These are phyloP conservation scores for Lophius piscatorius DNA, from an alignment of 2,113 vertebrate species.

Conservation along the genomic window DNA sequence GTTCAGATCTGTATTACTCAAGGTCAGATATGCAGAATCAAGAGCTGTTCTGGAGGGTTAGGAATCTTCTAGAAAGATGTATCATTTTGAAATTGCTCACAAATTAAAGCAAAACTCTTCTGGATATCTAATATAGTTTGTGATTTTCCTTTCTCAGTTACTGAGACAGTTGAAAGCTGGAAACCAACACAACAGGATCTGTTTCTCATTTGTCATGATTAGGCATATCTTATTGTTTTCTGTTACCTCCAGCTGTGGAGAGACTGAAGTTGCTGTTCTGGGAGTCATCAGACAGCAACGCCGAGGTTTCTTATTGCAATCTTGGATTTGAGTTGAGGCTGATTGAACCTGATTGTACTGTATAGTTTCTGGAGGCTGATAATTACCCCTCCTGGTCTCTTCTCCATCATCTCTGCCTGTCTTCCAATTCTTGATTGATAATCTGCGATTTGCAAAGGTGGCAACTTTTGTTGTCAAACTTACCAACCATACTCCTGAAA, in stretches of 20 bases:
- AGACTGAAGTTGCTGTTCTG: slow-evolving; percentile 11
- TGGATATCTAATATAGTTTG: not conserved
- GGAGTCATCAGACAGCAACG: slow-evolving; percentile 21
- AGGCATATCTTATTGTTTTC: slow-evolving; percentile 4
- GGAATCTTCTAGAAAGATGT: too few relatives aligned
- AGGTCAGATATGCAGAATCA: slow-evolving; percentile 13
- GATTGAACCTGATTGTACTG: slow-evolving; percentile 29
- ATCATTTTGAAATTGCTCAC: not conserved
- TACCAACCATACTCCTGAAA: not conserved
- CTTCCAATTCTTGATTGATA: slow-evolving; percentile 24
- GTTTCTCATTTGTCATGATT: slow-evolving; percentile 39
- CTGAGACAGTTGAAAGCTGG: fast-evolving
- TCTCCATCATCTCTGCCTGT: not conserved
- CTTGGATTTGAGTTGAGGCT: slow-evolving; percentile 13
- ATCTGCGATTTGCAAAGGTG: not conserved
- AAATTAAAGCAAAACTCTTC: not conserved
- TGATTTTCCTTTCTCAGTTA: not conserved
- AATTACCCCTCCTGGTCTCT: not conserved
- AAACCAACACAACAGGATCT: slow-evolving; percentile 14
- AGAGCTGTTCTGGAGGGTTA: too few relatives aligned
- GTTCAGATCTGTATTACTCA: slow-evolving; percentile 4
- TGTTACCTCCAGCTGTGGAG: slow-evolving; percentile 22
- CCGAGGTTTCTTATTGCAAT: slow-evolving; percentile 17
- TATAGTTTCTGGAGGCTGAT: slow-evolving; percentile 8
- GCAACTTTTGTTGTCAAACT: slow-evolving; percentile 7